Evolutionary conservation across 2,888 invertebrate genomes (phyloP).

Genomic region (Phrixothrix hirtus): DNA sequence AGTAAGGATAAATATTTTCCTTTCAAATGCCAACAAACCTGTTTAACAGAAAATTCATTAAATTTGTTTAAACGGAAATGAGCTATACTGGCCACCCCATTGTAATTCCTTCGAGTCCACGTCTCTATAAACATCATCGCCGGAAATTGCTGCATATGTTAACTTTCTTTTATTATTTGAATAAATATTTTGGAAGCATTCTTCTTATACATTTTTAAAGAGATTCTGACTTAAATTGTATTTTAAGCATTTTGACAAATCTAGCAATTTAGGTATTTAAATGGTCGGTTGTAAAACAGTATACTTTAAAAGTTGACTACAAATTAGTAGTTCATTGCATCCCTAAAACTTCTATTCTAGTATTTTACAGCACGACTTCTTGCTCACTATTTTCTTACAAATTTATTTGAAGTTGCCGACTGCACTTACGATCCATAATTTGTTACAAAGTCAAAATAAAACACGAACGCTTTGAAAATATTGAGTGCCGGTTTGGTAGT

Average conservation of each 20-base stretch:
- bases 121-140: background rate
- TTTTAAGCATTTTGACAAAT: no score
- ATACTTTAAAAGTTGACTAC: background rate
- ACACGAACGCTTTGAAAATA: constrained; percentile 3
- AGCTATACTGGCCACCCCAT: constrained; percentile 1
- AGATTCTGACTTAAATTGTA: no score
- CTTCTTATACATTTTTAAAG: background rate
- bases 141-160: background rate
- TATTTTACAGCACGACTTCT: background rate
- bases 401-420: constrained; percentile 18
- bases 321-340: background rate
- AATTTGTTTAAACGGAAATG: background rate
- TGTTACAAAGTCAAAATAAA: constrained; percentile 23
- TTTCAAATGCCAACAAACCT: background rate
- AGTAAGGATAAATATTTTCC: background rate
- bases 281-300: no score
- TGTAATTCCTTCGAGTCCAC: background rate
- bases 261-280: no score
- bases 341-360: background rate
- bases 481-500: background rate
- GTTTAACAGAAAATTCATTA: background rate
- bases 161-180: background rate
- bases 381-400: background rate
- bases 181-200: background rate
- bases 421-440: constrained; percentile 13